Conservation (phyloP, 2,888 invertebrate genomes). For the Drosophila fulvimacula region DNA sequence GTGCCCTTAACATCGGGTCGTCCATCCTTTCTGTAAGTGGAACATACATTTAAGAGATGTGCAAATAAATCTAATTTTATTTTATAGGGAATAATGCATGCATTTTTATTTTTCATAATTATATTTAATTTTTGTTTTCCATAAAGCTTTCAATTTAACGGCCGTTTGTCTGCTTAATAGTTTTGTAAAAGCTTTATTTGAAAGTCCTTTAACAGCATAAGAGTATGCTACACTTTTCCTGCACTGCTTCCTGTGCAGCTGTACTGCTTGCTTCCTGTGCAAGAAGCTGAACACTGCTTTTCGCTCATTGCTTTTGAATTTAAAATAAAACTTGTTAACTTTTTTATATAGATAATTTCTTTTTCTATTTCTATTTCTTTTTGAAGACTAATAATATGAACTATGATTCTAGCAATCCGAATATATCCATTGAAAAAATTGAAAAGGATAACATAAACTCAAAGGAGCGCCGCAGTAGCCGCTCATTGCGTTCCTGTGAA, state of each 20-base stretch:
- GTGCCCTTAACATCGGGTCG: slow-evolving; percentile 52
- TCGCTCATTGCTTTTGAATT: background rate
- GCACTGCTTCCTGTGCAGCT: background rate
- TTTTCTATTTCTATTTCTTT: too few species aligned
- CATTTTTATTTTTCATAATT: background rate
- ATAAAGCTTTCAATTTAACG: background rate
- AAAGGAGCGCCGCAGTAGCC: slow-evolving; percentile 84
- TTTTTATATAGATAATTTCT: background rate
- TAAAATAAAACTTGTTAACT: background rate
- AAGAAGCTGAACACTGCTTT: background rate
- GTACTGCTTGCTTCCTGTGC: slow-evolving; percentile 13
- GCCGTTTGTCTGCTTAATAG: background rate
- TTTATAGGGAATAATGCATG: background rate
- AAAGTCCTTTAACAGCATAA: background rate
- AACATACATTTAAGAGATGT: background rate
- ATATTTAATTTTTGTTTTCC: background rate
- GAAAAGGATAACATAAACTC: slow-evolving; percentile 86
- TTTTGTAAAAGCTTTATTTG: background rate
- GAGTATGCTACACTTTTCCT: background rate
- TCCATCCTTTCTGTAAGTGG: slow-evolving; percentile 66
- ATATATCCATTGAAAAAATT: slow-evolving; percentile 85
- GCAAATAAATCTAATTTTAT: too few species aligned
- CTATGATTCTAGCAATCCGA: slow-evolving; percentile 76
- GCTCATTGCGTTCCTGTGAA: slow-evolving; percentile 85
- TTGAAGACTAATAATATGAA: background rate